Percentiles rank a stretch among this genome's conserved stretches.
phyloP scores from a whole-genome alignment of 2,797 vertebrate genomes.

The Meriones psammophilus region DNA sequence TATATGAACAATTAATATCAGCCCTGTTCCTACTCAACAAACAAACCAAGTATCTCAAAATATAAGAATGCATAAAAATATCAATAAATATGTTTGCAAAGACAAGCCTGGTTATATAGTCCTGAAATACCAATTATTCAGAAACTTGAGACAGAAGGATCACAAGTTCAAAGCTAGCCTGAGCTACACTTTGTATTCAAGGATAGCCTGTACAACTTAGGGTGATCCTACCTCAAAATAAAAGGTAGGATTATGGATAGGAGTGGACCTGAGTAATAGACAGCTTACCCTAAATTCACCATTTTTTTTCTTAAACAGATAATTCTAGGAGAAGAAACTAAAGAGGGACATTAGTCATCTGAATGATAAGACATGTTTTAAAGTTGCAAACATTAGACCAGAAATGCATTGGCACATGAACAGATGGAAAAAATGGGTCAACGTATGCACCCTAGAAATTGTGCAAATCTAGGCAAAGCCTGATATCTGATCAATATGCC shows the following conservation, averaged over 20 bases:
- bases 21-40: not conserved
- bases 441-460: not conserved
- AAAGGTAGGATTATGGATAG: not conserved
- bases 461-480: not conserved
- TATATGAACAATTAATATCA: not conserved
- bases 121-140: not conserved
- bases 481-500: not conserved
- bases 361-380: not conserved
- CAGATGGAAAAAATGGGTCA: not conserved
- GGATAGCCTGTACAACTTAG: not conserved
- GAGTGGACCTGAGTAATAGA: not conserved
- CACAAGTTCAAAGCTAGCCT: not conserved
- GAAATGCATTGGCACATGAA: not conserved
- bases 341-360: not conserved
- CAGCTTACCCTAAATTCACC: not conserved
- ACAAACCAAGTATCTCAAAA: slow-evolving; percentile 31
- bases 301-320: not conserved
- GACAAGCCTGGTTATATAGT: not conserved
- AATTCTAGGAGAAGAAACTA: not conserved
- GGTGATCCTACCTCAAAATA: not conserved
- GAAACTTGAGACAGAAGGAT: not conserved
- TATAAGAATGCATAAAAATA: slow-evolving; percentile 15
- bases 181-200: not conserved
- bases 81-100: not conserved
- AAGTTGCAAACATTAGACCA: slow-evolving; percentile 4